Evolutionary conservation across 2,888 invertebrate genomes (phyloP).

Genomic region (Orthosia gracilis): DNA sequence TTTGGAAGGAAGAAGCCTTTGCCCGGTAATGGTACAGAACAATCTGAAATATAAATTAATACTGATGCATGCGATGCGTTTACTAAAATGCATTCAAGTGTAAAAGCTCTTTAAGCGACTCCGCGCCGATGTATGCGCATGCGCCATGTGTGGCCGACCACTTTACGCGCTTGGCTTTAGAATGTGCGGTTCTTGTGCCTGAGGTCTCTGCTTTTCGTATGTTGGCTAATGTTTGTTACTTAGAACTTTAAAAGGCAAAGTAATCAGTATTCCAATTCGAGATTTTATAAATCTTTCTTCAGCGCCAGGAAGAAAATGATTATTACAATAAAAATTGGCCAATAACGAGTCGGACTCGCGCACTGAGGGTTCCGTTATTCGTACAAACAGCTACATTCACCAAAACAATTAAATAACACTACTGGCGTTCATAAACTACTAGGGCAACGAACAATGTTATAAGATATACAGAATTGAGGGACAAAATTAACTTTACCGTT

Average conservation of each 20-base stretch:
- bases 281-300: neutral
- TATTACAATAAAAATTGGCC: too few species aligned
- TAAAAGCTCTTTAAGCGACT: neutral
- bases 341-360: too few species aligned
- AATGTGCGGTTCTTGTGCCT: constrained; percentile 46
- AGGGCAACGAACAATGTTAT: too few species aligned
- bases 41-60: too few species aligned
- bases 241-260: neutral
- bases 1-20: too few species aligned
- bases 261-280: neutral
- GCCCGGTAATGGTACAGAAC: too few species aligned
- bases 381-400: too few species aligned
- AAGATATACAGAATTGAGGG: too few species aligned
- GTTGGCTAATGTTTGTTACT: constrained; percentile 20
- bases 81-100: neutral
- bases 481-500: too few species aligned
- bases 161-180: constrained; percentile 54
- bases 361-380: too few species aligned
- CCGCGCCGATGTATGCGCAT: constrained; percentile 23
- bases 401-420: too few species aligned
- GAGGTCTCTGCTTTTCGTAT: constrained; percentile 3
- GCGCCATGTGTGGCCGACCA: constrained; percentile 63
- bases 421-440: too few species aligned
- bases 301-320: neutral
- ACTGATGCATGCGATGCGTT: neutral